Conservation (phyloP, 1,140 invertebrate genomes). For the Drosophila prosaltans region DNA sequence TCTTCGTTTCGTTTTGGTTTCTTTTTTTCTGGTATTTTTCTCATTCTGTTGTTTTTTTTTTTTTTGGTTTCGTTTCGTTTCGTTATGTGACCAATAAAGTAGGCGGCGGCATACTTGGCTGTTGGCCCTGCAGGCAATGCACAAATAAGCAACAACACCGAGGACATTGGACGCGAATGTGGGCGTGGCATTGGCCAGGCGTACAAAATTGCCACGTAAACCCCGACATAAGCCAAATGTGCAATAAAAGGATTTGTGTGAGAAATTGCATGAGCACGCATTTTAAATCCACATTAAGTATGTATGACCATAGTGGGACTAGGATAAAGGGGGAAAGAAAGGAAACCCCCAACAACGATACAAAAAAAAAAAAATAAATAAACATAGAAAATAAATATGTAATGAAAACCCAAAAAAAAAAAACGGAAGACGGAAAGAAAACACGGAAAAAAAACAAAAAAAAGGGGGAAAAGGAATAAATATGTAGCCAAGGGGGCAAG, state of each 20-base stretch:
- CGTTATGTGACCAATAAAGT: conserved; percentile 79
- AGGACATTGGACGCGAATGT: conserved; percentile 41
- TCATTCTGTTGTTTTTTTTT: not conserved
- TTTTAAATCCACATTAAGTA: conserved; percentile 78
- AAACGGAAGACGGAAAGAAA: not conserved
- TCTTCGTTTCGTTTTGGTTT: conserved; percentile 33
- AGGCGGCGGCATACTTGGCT: conserved; percentile 50
- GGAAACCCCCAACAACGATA: conserved; percentile 7
- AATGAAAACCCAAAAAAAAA: conserved; percentile 36
- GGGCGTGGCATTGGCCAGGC: conserved; percentile 43
- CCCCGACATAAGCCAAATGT: conserved; percentile 73
- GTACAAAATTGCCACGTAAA: conserved; percentile 68
- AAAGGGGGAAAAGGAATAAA: not conserved
- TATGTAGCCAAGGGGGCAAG: conserved; percentile 9
- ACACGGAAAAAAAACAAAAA: not conserved
- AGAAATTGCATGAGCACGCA: conserved; percentile 77
- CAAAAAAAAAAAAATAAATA: conserved; percentile 49
- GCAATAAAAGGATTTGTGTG: conserved; percentile 80
- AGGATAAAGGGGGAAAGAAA: not conserved
- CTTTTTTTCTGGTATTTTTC: not conserved
- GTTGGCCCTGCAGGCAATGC: conserved; percentile 41
- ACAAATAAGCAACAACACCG: conserved; percentile 42
- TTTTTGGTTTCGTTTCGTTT: conserved; percentile 21
- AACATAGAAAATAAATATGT: conserved; percentile 59
- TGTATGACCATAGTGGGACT: conserved; percentile 51